Evolutionary conservation across 2,797 vertebrate species (phyloP), one percentile per base, ranked within the genome.

Genomic region (Enteromius afrohamiltoni): DNA sequence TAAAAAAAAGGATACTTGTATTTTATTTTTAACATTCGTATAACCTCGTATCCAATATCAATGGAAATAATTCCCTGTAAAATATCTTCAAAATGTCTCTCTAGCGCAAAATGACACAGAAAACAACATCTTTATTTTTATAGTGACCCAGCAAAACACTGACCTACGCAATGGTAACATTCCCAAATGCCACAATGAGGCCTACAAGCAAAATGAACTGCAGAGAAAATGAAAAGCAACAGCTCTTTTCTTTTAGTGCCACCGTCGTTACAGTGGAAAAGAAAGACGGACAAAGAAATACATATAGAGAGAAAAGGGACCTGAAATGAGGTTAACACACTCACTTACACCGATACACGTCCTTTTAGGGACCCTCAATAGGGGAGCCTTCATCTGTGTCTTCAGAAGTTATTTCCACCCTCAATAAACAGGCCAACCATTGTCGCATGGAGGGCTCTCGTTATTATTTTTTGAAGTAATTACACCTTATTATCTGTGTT

Each of bases 401-500:
- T 94, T 93, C 91, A 91, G 93, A 93, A 95, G 87, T 91, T 91
- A 91, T 94, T 93, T 94, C 94, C 88, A 90, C 92, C 94, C 92
- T 93, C 94, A 95, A 96, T 95, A 96, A 96, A 96, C 95, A 97
- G 96, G 94, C 93, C 93, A 91, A 71, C 87, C 95, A 95, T 96
- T 98, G 96, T 97, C 96, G 95, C 94, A 91, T 94, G 90, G 91
- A 93, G 95, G 93, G 94, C 89, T 92, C 94, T 95, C 91, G 90
- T 95, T 95, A 95, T 95, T 97, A 96, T 97, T 98, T 97, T 97
- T 96, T 94, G 92, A 95, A 95, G 96, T 96, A 98, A 98, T 99
- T 98, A 97, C 93, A 94, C 93, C 96, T 97, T 96, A 96, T 98
- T 99, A 96, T 96, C 95, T 95, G 95, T 97, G 96, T 98, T 99